Evolutionary conservation across 2,113 vertebrate species (phyloP).

Genomic region (Vireo altiloquus): DNA sequence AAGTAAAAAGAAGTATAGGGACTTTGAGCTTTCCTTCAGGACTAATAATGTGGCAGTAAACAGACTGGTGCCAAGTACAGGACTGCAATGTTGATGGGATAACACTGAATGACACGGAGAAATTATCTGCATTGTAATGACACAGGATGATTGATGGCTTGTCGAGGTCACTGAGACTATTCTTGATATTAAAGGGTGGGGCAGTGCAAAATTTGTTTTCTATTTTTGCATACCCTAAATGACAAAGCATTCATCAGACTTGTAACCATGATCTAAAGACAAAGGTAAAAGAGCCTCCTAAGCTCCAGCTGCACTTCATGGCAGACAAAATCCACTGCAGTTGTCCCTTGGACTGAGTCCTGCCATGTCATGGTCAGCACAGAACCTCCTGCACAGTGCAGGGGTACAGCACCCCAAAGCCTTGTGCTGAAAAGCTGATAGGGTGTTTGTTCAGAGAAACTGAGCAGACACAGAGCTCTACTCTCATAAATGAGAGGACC

Average conservation of each 20-base stretch:
- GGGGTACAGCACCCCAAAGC: background rate
- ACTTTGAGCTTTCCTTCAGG: background rate
- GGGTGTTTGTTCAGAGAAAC: background rate
- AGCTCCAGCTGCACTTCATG: background rate
- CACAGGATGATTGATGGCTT: background rate
- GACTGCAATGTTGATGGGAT: background rate
- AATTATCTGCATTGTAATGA: background rate
- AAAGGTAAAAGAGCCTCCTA: background rate
- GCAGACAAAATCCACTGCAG: background rate
- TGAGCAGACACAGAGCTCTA: background rate
- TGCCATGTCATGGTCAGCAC: fast-evolving
- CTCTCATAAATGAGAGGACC: background rate
- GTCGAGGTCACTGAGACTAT: background rate
- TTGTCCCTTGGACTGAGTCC: background rate
- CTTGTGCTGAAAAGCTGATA: background rate
- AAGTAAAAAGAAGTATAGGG: background rate
- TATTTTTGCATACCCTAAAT: background rate
- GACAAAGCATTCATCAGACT: background rate
- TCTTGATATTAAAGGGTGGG: background rate
- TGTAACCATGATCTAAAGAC: background rate
- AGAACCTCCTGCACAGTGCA: background rate
- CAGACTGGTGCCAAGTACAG: background rate
- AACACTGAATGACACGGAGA: background rate
- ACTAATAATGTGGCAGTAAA: background rate
- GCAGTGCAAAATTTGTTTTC: background rate